A percentile compares a stretch with the other conserved stretches of the same genome.
Conservation (phyloP, 2,888 invertebrate genomes). For the Cataglyphis livida region DNA sequence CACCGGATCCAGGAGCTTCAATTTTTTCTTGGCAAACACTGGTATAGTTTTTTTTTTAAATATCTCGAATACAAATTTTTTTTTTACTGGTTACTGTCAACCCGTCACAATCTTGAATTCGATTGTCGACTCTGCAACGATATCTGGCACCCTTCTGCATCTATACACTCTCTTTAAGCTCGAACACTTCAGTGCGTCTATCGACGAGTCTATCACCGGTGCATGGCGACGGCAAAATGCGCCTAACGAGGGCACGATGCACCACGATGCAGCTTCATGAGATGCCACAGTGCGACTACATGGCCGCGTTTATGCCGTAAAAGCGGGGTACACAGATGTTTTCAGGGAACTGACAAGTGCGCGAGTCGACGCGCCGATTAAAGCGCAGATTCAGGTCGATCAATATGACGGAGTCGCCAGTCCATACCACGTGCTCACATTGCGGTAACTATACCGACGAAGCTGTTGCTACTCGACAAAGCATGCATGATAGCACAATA, state of each 20-base stretch:
- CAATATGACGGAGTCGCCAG: conserved; percentile 69
- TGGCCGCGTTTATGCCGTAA: conserved; percentile 62
- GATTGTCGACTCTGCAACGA: not conserved
- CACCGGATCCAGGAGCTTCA: not conserved
- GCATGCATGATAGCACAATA: not conserved
- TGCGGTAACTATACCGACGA: conserved; percentile 62
- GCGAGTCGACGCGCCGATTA: conserved; percentile 63
- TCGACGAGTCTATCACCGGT: conserved; percentile 34
- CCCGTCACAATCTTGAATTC: not conserved
- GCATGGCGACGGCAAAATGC: conserved; percentile 45
- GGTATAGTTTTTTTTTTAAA: not conserved
- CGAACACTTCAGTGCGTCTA: not conserved
- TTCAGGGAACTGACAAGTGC: conserved; percentile 58
- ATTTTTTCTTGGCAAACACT: not conserved
- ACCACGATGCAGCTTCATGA: conserved; percentile 43
- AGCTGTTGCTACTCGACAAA: conserved; percentile 9
- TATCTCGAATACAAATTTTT: not conserved
- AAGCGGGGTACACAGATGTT: conserved; percentile 55
- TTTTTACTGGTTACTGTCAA: not conserved
- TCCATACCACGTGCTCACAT: conserved; percentile 64
- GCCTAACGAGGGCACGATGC: conserved; percentile 27
- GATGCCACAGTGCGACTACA: conserved; percentile 39
- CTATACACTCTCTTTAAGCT: not conserved
- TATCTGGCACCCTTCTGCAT: conserved; percentile 1
- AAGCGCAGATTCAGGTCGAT: conserved; percentile 73